These are phyloP conservation scores for Mormyrus hasselquistii DNA, from an alignment of 2,797 vertebrate species.

Conservation along the genomic window DNA sequence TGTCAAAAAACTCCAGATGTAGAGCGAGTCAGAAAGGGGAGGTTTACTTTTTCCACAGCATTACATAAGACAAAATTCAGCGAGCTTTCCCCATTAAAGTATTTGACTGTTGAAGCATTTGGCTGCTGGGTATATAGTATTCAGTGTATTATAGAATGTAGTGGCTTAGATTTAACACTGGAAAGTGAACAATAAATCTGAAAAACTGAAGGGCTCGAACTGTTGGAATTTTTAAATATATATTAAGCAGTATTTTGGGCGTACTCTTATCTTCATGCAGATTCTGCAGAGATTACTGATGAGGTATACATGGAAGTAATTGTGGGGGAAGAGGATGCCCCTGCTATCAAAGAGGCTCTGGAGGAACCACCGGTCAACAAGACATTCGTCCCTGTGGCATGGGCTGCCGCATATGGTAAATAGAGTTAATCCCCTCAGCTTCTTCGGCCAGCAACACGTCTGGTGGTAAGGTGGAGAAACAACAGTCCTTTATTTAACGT, in stretches of 20 bases:
- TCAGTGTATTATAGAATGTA: not conserved
- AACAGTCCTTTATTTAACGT: not conserved
- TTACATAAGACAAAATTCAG: not conserved
- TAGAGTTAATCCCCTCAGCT: not conserved
- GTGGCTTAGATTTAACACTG: not conserved
- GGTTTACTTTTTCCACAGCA: not conserved
- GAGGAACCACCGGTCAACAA: slow-evolving; percentile 71
- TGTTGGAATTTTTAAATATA: not conserved
- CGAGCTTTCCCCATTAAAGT: not conserved
- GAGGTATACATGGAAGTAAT: slow-evolving; percentile 85
- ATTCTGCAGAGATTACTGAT: slow-evolving; percentile 76
- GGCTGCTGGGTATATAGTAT: not conserved
- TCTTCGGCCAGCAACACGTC: too few species aligned
- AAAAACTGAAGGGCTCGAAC: not conserved
- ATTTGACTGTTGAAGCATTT: not conserved
- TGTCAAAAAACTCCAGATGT: not conserved
- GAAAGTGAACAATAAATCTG: not conserved
- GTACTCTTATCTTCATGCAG: slow-evolving; percentile 41
- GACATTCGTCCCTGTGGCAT: slow-evolving; percentile 77
- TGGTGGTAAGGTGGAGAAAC: not conserved
- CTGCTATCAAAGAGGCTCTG: slow-evolving; percentile 62
- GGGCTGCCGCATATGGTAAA: slow-evolving; percentile 79
- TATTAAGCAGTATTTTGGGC: not conserved
- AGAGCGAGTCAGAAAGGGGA: not conserved
- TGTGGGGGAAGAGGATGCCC: slow-evolving; percentile 76